Evolutionary conservation across 2,113 vertebrate genomes (phyloP).

Genomic region (Hystrix cristata): DNA sequence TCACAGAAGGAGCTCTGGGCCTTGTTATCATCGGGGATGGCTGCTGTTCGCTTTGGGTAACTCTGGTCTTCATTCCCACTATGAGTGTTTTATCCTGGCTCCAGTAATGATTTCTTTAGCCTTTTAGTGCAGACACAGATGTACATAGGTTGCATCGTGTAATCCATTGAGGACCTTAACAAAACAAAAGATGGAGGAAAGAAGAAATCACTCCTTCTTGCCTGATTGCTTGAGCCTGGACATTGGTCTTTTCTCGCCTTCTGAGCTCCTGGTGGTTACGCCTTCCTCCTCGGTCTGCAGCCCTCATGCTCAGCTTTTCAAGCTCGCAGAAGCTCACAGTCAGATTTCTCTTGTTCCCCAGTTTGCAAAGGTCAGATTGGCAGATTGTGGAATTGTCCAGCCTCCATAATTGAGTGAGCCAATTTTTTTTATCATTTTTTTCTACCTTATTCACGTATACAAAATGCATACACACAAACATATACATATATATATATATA

Average conservation of each 20-base stretch:
- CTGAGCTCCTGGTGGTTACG: background rate
- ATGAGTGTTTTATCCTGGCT: no score
- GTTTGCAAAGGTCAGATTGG: background rate
- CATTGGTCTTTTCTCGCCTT: background rate
- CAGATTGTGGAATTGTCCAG: background rate
- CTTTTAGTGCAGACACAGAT: background rate
- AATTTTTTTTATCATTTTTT: background rate
- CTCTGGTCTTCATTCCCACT: no score
- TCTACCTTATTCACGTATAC: background rate
- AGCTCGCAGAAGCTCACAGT: background rate
- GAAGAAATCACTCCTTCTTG: background rate
- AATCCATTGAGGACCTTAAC: background rate
- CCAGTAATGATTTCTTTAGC: no score
- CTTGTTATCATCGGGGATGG: no score
- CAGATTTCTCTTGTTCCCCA: background rate
- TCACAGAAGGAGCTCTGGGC: no score
- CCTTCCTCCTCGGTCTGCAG: background rate
- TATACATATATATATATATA: background rate
- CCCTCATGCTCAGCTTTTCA: background rate
- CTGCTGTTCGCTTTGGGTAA: no score
- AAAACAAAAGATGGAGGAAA: background rate
- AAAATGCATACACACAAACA: background rate
- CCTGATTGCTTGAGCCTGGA: background rate
- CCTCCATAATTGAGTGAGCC: background rate
- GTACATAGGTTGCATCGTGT: background rate